Evolutionary conservation across 2,888 invertebrate genomes (phyloP).

Genomic region (Heteromurus nitidus): DNA sequence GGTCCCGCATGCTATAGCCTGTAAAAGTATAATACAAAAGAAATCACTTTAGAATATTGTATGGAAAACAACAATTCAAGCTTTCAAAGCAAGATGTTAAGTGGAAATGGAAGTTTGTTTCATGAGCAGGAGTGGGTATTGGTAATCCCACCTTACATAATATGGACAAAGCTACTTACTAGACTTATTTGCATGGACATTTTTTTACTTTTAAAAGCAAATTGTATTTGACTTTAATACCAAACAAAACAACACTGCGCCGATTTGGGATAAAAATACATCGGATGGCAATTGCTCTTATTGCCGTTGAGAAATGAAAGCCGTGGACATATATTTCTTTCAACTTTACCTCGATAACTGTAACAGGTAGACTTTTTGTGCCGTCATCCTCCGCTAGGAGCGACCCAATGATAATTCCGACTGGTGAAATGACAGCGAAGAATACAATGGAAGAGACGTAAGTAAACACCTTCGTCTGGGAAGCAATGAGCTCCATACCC

Average conservation of each 20-base stretch:
- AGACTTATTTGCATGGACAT: background rate
- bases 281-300: background rate
- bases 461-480: slow-evolving; percentile 70
- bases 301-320: background rate
- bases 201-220: background rate
- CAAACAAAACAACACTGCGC: background rate
- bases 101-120: too few relatives aligned
- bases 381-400: slow-evolving; percentile 72
- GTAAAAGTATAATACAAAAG: slow-evolving; percentile 75
- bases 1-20: slow-evolving; percentile 94
- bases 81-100: too few relatives aligned
- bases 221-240: background rate
- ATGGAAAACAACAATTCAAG: too few relatives aligned
- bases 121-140: too few relatives aligned
- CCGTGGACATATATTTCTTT: background rate
- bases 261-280: background rate
- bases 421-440: slow-evolving; percentile 76
- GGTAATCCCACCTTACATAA: too few relatives aligned
- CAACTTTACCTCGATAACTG: slow-evolving; percentile 69
- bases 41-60: background rate
- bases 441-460: slow-evolving; percentile 75
- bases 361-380: slow-evolving; percentile 52
- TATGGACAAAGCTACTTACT: too few relatives aligned
- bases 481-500: slow-evolving; percentile 74
- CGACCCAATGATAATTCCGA: slow-evolving; percentile 77